Evolutionary conservation across 2,888 invertebrate species (phyloP).

Genomic region (Drosophila emarginata): DNA sequence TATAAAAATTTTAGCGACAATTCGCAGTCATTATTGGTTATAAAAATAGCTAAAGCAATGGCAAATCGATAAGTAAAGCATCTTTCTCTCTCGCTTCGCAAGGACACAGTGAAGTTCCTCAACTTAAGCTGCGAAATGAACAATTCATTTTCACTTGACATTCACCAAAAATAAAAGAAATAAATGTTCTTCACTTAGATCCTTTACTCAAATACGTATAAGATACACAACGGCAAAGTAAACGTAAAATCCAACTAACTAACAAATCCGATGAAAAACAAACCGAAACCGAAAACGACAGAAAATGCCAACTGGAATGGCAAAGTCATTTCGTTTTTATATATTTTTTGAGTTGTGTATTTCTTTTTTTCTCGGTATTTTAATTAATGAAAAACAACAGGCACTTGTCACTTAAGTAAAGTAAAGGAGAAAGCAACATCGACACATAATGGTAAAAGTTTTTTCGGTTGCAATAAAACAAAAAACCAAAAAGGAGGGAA

Average conservation of each 20-base stretch:
- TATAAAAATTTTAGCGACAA: conserved; percentile 59
- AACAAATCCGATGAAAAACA: conserved; percentile 34
- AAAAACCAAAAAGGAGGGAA: not conserved
- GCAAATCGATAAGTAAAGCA: conserved; percentile 57
- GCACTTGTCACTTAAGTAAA: conserved; percentile 26
- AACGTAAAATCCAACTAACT: conserved; percentile 46
- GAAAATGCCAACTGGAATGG: conserved; percentile 18
- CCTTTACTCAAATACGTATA: conserved; percentile 29
- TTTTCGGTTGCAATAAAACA: conserved; percentile 22
- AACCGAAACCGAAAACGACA: conserved; percentile 11
- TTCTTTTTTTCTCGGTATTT: conserved; percentile 38
- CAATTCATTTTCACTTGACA: conserved; percentile 53
- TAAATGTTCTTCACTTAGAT: conserved; percentile 27
- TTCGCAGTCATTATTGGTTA: conserved; percentile 54
- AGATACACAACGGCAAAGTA: not conserved
- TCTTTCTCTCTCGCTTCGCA: not conserved
- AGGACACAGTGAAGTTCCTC: conserved; percentile 10
- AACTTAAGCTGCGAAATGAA: conserved; percentile 37
- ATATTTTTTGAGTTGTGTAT: no score
- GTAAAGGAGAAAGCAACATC: conserved; percentile 4
- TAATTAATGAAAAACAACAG: conserved; percentile 59
- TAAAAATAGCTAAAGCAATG: conserved; percentile 43
- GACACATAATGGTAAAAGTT: conserved; percentile 42
- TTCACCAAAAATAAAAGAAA: conserved; percentile 23
- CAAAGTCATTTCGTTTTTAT: not conserved